A percentile compares a stretch with the other conserved stretches of the same genome.
These are phyloP conservation scores for Panthera leo DNA, from an alignment of 2,113 vertebrate species.

Conservation along the genomic window DNA sequence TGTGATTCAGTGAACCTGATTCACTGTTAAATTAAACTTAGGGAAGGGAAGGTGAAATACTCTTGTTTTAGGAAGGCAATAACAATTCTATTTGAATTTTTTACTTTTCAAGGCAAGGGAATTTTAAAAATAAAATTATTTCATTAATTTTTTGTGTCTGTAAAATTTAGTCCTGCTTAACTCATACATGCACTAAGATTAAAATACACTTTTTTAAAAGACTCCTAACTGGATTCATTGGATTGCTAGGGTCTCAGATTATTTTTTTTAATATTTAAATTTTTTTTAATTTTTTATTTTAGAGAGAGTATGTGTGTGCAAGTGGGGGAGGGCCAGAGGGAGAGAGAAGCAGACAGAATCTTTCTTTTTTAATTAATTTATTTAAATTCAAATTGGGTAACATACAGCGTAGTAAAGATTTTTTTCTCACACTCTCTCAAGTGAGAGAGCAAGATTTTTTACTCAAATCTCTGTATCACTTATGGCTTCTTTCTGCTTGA, in stretches of 20 bases:
- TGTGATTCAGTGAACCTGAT: conserved; percentile 50
- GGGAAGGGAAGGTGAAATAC: conserved; percentile 40
- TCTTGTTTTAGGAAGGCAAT: not conserved
- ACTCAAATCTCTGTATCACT: not conserved
- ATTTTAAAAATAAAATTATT: not conserved
- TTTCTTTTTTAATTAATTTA: too few relatives aligned
- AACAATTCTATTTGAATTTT: not conserved
- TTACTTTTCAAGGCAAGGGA: not conserved
- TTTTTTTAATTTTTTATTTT: too few relatives aligned
- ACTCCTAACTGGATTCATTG: not conserved
- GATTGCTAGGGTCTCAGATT: not conserved
- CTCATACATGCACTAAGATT: not conserved
- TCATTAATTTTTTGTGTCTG: not conserved
- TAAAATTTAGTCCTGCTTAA: not conserved
- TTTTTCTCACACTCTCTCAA: not conserved
- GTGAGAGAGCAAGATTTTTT: too few relatives aligned
- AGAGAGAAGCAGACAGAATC: too few relatives aligned
- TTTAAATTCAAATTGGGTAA: too few relatives aligned
- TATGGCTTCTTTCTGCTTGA: not conserved
- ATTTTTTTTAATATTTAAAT: too few relatives aligned
- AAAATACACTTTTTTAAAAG: not conserved
- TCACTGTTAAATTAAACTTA: conserved; percentile 61
- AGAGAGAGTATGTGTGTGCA: too few relatives aligned
- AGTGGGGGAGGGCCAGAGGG: too few relatives aligned
- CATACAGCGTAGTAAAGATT: not conserved